Evolutionary conservation across 2,113 vertebrate species (phyloP).

Genomic region (Anolis sagrei): DNA sequence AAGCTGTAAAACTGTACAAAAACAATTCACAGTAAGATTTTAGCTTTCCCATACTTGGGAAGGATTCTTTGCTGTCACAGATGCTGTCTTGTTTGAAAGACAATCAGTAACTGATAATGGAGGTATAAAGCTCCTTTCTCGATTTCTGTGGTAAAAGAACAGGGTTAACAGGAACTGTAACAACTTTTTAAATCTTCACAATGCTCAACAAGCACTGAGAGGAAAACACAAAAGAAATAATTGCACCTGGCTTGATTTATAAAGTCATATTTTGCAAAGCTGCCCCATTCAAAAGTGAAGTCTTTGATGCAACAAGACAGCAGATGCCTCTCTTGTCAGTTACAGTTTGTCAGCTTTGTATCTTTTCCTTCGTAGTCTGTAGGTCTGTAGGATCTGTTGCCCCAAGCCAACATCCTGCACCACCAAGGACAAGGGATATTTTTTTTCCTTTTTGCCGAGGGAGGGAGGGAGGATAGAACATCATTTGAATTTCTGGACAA

Average conservation of each 20-base stretch:
- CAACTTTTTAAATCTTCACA: conserved; percentile 50
- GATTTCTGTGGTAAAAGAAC: conserved; percentile 72
- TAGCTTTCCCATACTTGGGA: conserved; percentile 84
- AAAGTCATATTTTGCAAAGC: conserved; percentile 87
- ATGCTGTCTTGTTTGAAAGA: conserved; percentile 80
- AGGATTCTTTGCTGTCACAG: conserved; percentile 77
- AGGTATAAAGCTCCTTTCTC: conserved; percentile 68
- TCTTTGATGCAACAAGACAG: conserved; percentile 78
- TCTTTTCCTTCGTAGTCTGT: conserved; percentile 79
- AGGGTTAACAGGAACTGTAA: conserved; percentile 66
- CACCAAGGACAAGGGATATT: conserved; percentile 82
- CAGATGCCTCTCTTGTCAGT: conserved; percentile 77
- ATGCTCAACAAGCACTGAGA: conserved; percentile 69
- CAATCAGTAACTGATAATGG: conserved; percentile 70
- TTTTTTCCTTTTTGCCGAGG: conserved; percentile 52
- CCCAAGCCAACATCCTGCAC: conserved; percentile 86
- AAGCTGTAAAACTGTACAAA: conserved; percentile 83
- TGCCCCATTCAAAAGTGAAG: conserved; percentile 79
- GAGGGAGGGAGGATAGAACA: conserved; percentile 74
- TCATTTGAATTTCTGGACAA: conserved; percentile 77
- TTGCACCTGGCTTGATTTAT: conserved; percentile 88
- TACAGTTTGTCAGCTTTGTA: conserved; percentile 74
- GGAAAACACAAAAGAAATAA: conserved; percentile 76
- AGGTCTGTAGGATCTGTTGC: conserved; percentile 84
- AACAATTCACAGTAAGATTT: conserved; percentile 96